Conservation (phyloP, 2,113 vertebrate species). For the Genyomyrus donnyi region DNA sequence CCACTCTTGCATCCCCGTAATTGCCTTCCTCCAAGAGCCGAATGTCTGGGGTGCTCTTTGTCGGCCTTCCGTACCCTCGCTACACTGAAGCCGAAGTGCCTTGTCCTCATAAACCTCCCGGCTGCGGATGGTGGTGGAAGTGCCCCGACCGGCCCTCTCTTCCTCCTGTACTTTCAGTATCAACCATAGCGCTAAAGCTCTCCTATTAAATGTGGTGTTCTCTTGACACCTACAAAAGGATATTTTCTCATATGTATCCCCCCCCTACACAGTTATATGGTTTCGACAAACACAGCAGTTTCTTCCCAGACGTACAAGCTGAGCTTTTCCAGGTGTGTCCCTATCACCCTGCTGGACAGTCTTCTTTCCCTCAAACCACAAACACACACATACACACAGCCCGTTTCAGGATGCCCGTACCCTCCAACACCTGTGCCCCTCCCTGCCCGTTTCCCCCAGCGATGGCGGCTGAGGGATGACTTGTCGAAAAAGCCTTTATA, state of each 20-base stretch:
- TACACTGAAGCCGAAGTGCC: neutral
- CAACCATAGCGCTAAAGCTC: neutral
- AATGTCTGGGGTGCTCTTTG: constrained; percentile 42
- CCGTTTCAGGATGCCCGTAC: constrained; percentile 22
- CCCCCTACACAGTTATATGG: neutral
- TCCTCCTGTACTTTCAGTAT: neutral
- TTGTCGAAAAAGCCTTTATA: constrained; percentile 58
- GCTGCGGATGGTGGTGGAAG: neutral
- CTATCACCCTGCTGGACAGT: neutral
- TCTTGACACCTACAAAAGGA: neutral
- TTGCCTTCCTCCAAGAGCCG: constrained; percentile 47
- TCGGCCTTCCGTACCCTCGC: constrained; percentile 38
- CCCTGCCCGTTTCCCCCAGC: neutral
- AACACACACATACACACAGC: neutral
- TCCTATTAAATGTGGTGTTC: neutral
- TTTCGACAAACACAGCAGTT: neutral
- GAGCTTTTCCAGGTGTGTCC: neutral
- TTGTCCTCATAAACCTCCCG: neutral
- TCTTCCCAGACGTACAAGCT: neutral
- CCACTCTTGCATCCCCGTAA: constrained; percentile 31
- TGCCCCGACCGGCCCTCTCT: neutral
- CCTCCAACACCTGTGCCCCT: constrained; percentile 32
- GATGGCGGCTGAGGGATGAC: constrained; percentile 3
- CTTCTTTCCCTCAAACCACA: neutral
- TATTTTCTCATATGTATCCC: neutral